Conservation (phyloP, 2,113 vertebrate genomes). For the Cinclus cinclus region DNA sequence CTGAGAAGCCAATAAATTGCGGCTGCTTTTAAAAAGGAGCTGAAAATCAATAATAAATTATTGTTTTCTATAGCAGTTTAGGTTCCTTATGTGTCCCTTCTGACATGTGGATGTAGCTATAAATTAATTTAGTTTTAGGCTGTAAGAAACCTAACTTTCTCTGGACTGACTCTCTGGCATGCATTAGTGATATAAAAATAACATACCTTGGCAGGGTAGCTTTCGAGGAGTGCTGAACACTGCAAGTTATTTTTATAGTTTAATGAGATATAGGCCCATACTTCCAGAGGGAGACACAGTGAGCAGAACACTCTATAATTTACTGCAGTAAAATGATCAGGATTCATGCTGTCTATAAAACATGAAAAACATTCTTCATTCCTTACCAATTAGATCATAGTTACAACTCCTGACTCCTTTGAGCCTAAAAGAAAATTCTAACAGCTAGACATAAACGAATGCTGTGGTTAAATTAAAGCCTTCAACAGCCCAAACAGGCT, state of each 20-base stretch:
- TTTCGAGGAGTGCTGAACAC: constrained; percentile 40
- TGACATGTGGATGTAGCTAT: constrained; percentile 70
- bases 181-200: constrained; percentile 73
- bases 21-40: constrained; percentile 66
- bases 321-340: constrained; percentile 79
- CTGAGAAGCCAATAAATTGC: constrained; percentile 56
- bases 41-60: constrained; percentile 79
- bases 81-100: constrained; percentile 49
- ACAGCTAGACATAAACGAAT: constrained; percentile 80
- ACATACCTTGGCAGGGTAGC: constrained; percentile 65
- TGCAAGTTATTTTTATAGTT: constrained; percentile 76
- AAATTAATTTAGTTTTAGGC: constrained; percentile 73
- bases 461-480: constrained; percentile 79
- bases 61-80: constrained; percentile 64
- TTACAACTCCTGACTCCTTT: constrained; percentile 74
- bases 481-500: constrained; percentile 77
- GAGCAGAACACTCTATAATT: constrained; percentile 75
- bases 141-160: constrained; percentile 44
- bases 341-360: constrained; percentile 82
- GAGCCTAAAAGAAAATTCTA: constrained; percentile 78
- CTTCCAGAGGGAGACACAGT: constrained; percentile 67
- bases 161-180: constrained; percentile 38
- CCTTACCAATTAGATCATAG: constrained; percentile 81
- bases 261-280: constrained; percentile 69
- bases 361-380: constrained; percentile 83